Evolutionary conservation across 2,888 invertebrate genomes (phyloP).

Genomic region (Allolobophora icterica): DNA sequence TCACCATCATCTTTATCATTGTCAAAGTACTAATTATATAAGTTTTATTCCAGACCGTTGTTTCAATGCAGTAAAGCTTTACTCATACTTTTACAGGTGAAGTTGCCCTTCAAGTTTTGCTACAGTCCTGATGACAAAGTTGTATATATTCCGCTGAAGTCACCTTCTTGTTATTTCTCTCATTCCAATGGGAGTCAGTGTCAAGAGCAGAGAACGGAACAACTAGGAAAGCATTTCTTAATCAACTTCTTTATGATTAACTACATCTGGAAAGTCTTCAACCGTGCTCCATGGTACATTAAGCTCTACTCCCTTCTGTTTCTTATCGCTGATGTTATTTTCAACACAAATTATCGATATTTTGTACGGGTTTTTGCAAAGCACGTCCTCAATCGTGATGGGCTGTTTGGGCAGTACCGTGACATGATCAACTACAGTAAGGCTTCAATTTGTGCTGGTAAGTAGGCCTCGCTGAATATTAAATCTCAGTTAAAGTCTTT

Average conservation of each 20-base stretch:
- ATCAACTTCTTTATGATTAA: conserved; percentile 54
- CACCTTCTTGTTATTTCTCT: too few species aligned
- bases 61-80: neutral
- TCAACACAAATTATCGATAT: conserved; percentile 49
- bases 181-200: neutral
- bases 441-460: conserved; percentile 54
- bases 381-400: conserved; percentile 50
- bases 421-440: conserved; percentile 54
- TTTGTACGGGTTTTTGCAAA: conserved; percentile 51
- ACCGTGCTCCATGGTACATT: conserved; percentile 54
- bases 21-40: neutral
- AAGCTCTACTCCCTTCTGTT: conserved; percentile 52
- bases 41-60: neutral
- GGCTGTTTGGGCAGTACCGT: conserved; percentile 53
- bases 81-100: conserved; percentile 42
- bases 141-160: conserved; percentile 25
- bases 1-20: too few species aligned
- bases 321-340: conserved; percentile 51
- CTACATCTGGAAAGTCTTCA: conserved; percentile 52
- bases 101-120: conserved; percentile 46
- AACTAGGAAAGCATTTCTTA: conserved; percentile 49
- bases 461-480: neutral
- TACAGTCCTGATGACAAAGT: conserved; percentile 48
- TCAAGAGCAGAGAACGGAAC: neutral
- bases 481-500: neutral